A percentile compares a stretch with the other conserved stretches of the same genome.
These are phyloP conservation scores for Pholis gunnellus DNA, from an alignment of 2,113 vertebrate genomes.

Conservation along the genomic window DNA sequence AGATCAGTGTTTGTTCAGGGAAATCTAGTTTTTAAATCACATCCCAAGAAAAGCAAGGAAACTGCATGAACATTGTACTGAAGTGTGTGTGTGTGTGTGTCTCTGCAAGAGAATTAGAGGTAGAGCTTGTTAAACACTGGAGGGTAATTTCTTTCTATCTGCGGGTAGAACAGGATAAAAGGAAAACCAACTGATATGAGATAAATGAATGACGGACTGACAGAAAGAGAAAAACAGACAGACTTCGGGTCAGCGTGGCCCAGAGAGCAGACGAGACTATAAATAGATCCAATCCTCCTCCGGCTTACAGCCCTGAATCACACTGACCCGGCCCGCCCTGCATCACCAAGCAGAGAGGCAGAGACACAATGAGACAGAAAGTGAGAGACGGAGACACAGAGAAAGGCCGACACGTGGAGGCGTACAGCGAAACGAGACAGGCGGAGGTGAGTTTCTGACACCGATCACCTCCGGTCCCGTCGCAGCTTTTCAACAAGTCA, in stretches of 20 bases:
- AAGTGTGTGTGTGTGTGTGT: background rate
- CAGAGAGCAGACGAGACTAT: conserved; percentile 66
- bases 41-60: background rate
- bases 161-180: conserved; percentile 11
- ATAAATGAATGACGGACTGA: conserved; percentile 45
- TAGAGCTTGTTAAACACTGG: conserved; percentile 13
- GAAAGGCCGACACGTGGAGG: conserved; percentile 25
- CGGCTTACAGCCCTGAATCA: conserved; percentile 71
- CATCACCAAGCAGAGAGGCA: conserved; percentile 39
- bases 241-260: conserved; percentile 67
- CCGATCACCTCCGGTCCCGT: conserved; percentile 17
- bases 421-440: background rate
- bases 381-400: conserved; percentile 24
- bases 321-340: conserved; percentile 50
- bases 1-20: background rate
- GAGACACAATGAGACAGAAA: conserved; percentile 49
- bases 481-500: conserved; percentile 26
- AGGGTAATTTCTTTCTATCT: conserved; percentile 2
- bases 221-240: conserved; percentile 55
- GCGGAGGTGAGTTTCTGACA: conserved; percentile 12
- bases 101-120: background rate
- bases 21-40: background rate
- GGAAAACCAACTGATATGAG: conserved; percentile 24
- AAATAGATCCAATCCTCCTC: conserved; percentile 78
- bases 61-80: background rate